Conservation (phyloP, 2,888 invertebrate genomes). For the Serrognathus titanus region DNA sequence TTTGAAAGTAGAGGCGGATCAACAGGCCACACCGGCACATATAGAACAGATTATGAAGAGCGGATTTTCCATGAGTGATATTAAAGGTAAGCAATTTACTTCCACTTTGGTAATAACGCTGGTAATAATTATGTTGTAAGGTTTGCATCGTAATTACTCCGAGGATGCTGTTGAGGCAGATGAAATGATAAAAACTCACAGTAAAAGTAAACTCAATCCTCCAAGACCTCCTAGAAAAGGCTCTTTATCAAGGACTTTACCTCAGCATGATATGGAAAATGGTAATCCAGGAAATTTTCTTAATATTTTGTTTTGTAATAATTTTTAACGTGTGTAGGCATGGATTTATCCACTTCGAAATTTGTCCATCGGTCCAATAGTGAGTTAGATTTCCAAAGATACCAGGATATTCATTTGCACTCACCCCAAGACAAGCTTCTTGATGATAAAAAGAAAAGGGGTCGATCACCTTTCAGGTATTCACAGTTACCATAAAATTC, state of each 20-base stretch:
- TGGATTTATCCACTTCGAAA: constrained; percentile 16
- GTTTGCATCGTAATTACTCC: constrained; percentile 77
- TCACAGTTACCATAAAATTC: constrained; percentile 8
- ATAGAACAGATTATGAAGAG: constrained; percentile 90
- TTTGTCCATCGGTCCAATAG: constrained; percentile 69
- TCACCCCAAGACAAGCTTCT: constrained; percentile 32
- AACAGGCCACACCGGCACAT: constrained; percentile 63
- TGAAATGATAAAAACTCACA: constrained; percentile 54
- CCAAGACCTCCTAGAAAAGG: constrained; percentile 73
- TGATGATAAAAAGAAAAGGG: constrained; percentile 67
- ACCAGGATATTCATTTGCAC: constrained; percentile 55
- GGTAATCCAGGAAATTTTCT: constrained; percentile 17
- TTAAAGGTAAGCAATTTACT: constrained; percentile 64
- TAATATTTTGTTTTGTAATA: not conserved
- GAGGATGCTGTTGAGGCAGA: constrained; percentile 77
- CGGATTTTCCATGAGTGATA: constrained; percentile 87
- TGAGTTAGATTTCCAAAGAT: constrained; percentile 72
- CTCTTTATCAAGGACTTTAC: constrained; percentile 60
- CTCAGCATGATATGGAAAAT: constrained; percentile 38
- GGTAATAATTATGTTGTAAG: constrained; percentile 46
- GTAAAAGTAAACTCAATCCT: constrained; percentile 54
- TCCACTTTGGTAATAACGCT: not conserved
- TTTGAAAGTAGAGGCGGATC: constrained; percentile 69
- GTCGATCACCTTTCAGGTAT: constrained; percentile 87
- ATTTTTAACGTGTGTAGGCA: constrained; percentile 5